Conservation (phyloP, 2,797 vertebrate genomes). For the Onychomys leucogaster region DNA sequence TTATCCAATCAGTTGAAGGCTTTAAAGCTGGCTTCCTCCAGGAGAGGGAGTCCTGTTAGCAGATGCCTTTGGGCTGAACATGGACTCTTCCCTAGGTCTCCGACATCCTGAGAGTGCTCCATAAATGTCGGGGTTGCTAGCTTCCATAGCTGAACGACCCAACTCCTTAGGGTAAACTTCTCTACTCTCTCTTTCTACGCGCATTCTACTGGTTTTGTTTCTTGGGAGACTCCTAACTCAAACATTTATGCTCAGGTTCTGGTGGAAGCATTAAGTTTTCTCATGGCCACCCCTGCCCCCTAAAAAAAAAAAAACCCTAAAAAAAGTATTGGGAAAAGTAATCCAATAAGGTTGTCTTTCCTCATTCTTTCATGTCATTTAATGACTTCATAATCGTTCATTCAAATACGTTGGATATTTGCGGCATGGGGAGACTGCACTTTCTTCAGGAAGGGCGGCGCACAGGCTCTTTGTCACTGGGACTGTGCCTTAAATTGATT, state of each 20-base stretch:
- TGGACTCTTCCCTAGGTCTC: not conserved
- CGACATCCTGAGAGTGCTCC: not conserved
- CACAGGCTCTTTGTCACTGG: not conserved
- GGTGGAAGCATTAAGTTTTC: not conserved
- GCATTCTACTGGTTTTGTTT: not conserved
- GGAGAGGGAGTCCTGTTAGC: not conserved
- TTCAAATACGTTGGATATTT: not conserved
- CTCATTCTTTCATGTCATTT: not conserved
- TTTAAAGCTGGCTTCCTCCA: not conserved
- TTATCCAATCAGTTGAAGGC: not conserved
- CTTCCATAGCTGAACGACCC: not conserved
- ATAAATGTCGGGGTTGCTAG: not conserved
- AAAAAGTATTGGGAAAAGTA: not conserved
- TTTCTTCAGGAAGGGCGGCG: not conserved
- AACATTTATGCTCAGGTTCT: not conserved
- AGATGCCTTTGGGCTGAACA: rapidly evolving
- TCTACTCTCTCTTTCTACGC: not conserved
- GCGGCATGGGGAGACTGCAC: not conserved
- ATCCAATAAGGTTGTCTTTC: not conserved
- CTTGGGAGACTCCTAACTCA: not conserved
- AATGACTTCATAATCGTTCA: not conserved
- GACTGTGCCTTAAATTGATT: not conserved
- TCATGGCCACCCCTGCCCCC: not conserved
- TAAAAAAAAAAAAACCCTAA: not conserved
- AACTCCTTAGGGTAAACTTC: not conserved